phyloP scores from a whole-genome alignment of 30 jellyfish, hydroid and myxozoan species.

The Sanderia malayensis region DNA sequence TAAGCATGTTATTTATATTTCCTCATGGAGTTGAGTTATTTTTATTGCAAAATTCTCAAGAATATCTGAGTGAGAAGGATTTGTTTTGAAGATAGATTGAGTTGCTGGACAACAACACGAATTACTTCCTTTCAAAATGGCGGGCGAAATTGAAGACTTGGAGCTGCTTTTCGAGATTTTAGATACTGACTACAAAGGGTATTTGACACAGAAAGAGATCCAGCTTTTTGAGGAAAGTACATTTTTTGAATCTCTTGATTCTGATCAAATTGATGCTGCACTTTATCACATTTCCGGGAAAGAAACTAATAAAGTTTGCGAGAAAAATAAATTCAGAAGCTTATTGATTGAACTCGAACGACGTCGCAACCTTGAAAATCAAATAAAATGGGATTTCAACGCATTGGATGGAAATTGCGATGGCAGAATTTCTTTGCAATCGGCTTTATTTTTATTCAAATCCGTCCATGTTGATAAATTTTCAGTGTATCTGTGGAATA shows the following conservation, averaged over 20 bases:
- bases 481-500: slow-evolving; percentile 71
- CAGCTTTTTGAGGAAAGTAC: slow-evolving; percentile 78
- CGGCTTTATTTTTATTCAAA: slow-evolving; percentile 80
- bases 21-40: too few species aligned
- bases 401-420: slow-evolving; percentile 68
- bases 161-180: slow-evolving; percentile 70
- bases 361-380: slow-evolving; percentile 74
- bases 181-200: slow-evolving; percentile 70
- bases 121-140: slow-evolving; percentile 44
- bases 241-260: slow-evolving; percentile 62
- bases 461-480: slow-evolving; percentile 72
- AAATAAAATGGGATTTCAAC: slow-evolving; percentile 83
- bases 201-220: slow-evolving; percentile 57
- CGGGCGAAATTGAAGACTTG: slow-evolving; percentile 73
- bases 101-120: too few species aligned
- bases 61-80: too few species aligned
- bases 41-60: too few species aligned
- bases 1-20: too few species aligned
- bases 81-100: too few species aligned
- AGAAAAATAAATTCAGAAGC: slow-evolving; percentile 47
- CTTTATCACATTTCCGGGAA: slow-evolving; percentile 61
- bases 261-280: slow-evolving; percentile 70
- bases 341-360: slow-evolving; percentile 72
- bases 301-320: slow-evolving; percentile 33
- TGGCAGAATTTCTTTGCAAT: slow-evolving; percentile 81